These are phyloP conservation scores for Anser cygnoides DNA, from an alignment of 2,113 vertebrate species.

Conservation along the genomic window DNA sequence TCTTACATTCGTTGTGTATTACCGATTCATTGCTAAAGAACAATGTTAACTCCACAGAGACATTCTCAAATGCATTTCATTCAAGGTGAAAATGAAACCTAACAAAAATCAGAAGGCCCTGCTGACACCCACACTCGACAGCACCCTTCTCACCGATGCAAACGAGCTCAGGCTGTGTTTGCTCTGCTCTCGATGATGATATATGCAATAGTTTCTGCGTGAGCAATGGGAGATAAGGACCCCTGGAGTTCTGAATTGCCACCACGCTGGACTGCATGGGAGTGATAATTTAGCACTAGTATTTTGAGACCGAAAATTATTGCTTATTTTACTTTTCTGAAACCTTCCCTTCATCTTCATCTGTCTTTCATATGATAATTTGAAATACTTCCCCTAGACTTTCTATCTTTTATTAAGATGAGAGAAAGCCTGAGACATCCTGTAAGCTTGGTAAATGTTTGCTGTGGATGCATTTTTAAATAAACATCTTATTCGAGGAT, in stretches of 20 bases:
- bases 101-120: not conserved
- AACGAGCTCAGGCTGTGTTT: not conserved
- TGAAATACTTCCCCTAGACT: not conserved
- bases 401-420: not conserved
- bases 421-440: slow-evolving; percentile 4
- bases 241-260: slow-evolving; percentile 4
- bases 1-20: not conserved
- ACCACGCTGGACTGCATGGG: not conserved
- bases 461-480: not conserved
- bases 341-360: slow-evolving; percentile 4
- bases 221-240: slow-evolving; percentile 56
- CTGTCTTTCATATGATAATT: slow-evolving; percentile 38
- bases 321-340: not conserved
- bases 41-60: not conserved
- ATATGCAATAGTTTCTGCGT: not conserved
- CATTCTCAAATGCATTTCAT: not conserved
- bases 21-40: not conserved
- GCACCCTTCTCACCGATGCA: not conserved
- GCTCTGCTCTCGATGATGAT: not conserved
- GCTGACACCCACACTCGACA: not conserved
- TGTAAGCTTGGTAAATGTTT: not conserved
- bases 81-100: not conserved
- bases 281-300: slow-evolving; percentile 32
- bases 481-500: not conserved
- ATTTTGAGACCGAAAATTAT: not conserved